phyloP scores from a whole-genome alignment of 2,888 invertebrate species.

The Calliopum simillimum region DNA sequence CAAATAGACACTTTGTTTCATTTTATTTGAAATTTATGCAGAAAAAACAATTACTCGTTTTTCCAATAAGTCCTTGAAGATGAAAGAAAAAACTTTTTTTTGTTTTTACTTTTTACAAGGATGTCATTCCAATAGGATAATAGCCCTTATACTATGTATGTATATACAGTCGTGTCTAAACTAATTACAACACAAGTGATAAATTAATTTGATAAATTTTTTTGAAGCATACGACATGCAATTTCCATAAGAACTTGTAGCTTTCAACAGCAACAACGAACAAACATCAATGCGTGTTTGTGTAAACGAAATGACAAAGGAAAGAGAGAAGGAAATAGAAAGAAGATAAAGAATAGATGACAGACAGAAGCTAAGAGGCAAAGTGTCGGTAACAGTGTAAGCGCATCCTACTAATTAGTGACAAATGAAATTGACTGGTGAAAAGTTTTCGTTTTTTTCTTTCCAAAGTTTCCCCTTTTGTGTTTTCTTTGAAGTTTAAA shows the following conservation, averaged over 20 bases:
- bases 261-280: not conserved
- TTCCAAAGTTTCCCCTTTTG: no score
- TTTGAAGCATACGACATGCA: conserved; percentile 1
- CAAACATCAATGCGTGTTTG: no score
- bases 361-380: not conserved
- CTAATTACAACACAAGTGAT: conserved; percentile 31
- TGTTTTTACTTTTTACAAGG: no score
- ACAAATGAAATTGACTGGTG: conserved; percentile 13
- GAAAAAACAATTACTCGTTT: not conserved
- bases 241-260: conserved; percentile 24
- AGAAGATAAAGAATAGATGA: not conserved
- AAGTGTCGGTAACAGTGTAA: conserved; percentile 2
- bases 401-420: conserved; percentile 13
- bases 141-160: not conserved
- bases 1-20: not conserved
- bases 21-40: not conserved
- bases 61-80: not conserved
- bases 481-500: no score
- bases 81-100: not conserved
- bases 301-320: not conserved
- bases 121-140: not conserved
- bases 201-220: conserved; percentile 28
- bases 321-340: not conserved
- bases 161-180: conserved; percentile 21
- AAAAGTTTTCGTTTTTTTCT: not conserved